Evolutionary conservation across 2,888 invertebrate genomes (phyloP).

Genomic region (Heliconius aoede): DNA sequence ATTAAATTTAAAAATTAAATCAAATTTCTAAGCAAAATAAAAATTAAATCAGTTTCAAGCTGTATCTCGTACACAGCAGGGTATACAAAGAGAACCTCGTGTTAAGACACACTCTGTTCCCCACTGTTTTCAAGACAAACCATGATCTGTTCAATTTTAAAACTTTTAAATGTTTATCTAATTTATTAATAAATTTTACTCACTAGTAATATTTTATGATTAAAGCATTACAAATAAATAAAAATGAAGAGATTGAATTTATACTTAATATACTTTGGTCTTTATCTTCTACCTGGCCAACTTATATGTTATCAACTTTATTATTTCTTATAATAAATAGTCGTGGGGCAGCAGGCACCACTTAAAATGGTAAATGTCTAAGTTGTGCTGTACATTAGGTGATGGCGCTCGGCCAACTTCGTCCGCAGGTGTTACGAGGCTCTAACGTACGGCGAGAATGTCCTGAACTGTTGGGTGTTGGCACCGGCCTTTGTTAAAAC

Average conservation of each 20-base stretch:
- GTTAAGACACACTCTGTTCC: too few relatives aligned
- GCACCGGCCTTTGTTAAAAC: slow-evolving; percentile 44
- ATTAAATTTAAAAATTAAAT: too few relatives aligned
- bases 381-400: slow-evolving; percentile 46
- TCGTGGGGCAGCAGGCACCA: slow-evolving; percentile 38
- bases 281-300: not conserved
- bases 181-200: not conserved
- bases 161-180: not conserved
- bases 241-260: not conserved
- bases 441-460: slow-evolving; percentile 45
- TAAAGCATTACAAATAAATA: not conserved
- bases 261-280: not conserved
- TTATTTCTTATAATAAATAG: slow-evolving; percentile 37
- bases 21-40: too few relatives aligned
- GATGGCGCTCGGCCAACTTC: slow-evolving; percentile 52
- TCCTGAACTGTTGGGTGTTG: slow-evolving; percentile 45
- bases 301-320: slow-evolving; percentile 11
- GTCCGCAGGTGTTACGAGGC: slow-evolving; percentile 49
- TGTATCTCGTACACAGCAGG: too few relatives aligned
- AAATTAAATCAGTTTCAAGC: too few relatives aligned
- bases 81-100: too few relatives aligned
- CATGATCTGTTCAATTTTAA: not conserved
- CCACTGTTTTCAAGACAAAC: not conserved
- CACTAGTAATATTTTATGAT: not conserved
- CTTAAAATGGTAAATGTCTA: slow-evolving; percentile 45